These are phyloP conservation scores for Abrostola triplasia DNA, from an alignment of 2,888 invertebrate genomes.

Conservation along the genomic window DNA sequence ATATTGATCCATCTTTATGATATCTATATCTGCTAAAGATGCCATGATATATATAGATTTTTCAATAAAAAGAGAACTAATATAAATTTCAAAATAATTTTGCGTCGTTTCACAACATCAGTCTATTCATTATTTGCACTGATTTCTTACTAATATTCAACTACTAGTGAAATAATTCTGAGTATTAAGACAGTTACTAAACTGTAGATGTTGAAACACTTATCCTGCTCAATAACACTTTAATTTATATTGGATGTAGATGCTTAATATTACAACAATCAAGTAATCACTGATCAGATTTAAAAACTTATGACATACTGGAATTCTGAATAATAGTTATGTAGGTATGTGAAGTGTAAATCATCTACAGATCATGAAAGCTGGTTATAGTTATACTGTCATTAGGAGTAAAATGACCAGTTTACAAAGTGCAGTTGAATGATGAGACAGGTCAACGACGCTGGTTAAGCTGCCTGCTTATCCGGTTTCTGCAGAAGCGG, in stretches of 20 bases:
- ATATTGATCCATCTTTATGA: slow-evolving; percentile 30
- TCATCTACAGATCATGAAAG: slow-evolving; percentile 46
- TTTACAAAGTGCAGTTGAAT: slow-evolving; percentile 67
- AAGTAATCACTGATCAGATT: slow-evolving; percentile 21
- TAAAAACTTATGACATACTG: slow-evolving; percentile 29
- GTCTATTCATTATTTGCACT: slow-evolving; percentile 44
- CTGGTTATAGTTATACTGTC: slow-evolving; percentile 41
- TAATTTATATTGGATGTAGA: slow-evolving; percentile 34
- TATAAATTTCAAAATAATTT: slow-evolving; percentile 31
- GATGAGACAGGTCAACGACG: slow-evolving; percentile 32
- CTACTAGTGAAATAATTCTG: slow-evolving; percentile 30
- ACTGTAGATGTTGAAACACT: slow-evolving; percentile 27
- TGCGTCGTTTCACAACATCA: slow-evolving; percentile 37
- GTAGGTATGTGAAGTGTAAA: slow-evolving; percentile 32
- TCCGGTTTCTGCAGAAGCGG: slow-evolving; percentile 60
- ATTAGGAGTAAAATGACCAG: slow-evolving; percentile 35
- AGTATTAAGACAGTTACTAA: slow-evolving; percentile 40
- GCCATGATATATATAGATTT: slow-evolving; percentile 33
- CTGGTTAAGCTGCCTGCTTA: slow-evolving; percentile 67
- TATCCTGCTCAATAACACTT: slow-evolving; percentile 35
- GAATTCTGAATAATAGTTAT: slow-evolving; percentile 25
- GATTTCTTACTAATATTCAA: slow-evolving; percentile 35
- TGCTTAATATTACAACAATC: slow-evolving; percentile 21
- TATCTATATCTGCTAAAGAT: slow-evolving; percentile 13
- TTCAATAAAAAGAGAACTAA: slow-evolving; percentile 30